Base-by-base conservation (phyloP, 2,113 vertebrate species). In the Serilophus lunatus region DNA sequence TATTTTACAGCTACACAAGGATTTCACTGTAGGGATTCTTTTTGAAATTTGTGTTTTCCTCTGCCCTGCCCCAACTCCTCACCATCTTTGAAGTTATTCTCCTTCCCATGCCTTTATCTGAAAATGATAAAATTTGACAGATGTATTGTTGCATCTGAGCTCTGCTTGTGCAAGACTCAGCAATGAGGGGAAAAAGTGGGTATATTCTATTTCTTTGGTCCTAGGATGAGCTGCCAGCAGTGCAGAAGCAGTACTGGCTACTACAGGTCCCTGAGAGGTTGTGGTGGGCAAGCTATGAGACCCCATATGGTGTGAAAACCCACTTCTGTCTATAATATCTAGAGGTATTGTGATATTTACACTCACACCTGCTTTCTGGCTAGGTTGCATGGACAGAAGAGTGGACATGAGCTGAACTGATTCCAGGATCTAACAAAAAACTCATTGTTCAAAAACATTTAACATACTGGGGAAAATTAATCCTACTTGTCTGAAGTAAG, bases 241-340 rank as follows among this genome's bases (percentile, higher is more conserved):
- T 20, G 44, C 54, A 51, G 53, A 53, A 19, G 69, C 86, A 90
- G 44, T 33, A 47, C 47, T 6, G 57, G 66, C 59, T 6, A 45
- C 70, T 69, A 70, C 77, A 74, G n/a, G 60, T 97, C 90, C 93
- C 92, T 92, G 91, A 96, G 94, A 94, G 69, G 33, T 91, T 92
- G 89, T 54, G 78, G 68, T 0, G 1, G 60, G 64, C 61, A 82
- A 88, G 79, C 53, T 60, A 19, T 10, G 10, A 91, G 59, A 80
- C 82, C 82, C 44, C 18, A 12, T 25, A 17, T 2, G 29, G n/a
- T 87, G 82, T 65, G 65, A 82, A 68, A 91, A 63, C 61, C 47
- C 69, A 50, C 12, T 82, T 69, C 44, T 38, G 23, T 13, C 63
- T 42, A 10, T 22, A 35, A 28, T 12, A 31, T 53, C 90, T 63